Percentiles rank a stretch among this genome's conserved stretches.
phyloP scores from a whole-genome alignment of 2,113 vertebrate species.

The Passer domesticus region DNA sequence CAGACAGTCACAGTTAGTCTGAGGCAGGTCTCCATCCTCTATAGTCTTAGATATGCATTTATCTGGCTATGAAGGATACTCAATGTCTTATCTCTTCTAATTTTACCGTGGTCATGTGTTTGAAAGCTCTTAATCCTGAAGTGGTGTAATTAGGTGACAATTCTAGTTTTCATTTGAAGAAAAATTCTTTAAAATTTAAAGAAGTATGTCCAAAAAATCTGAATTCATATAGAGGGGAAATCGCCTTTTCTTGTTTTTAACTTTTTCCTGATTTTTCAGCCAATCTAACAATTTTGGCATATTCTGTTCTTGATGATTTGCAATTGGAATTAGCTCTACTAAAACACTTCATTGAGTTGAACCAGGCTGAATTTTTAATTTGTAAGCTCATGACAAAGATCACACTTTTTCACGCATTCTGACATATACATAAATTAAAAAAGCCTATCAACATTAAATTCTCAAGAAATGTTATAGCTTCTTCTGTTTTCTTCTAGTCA shows the following conservation, averaged over 20 bases:
- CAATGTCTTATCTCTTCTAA: not conserved
- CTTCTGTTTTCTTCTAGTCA: not conserved
- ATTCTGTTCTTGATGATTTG: not conserved
- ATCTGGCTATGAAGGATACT: not conserved
- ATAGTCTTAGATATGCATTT: not conserved
- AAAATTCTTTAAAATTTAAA: not conserved
- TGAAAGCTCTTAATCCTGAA: not conserved
- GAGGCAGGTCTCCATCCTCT: not conserved
- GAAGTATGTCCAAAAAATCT: not conserved
- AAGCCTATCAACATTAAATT: not conserved
- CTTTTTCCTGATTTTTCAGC: not conserved
- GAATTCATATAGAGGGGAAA: not conserved
- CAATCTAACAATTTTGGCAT: not conserved
- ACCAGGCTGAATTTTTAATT: not conserved
- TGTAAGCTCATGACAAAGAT: not conserved
- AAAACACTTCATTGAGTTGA: not conserved
- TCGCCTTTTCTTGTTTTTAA: not conserved
- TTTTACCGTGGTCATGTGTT: not conserved
- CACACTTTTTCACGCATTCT: not conserved
- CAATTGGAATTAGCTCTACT: not conserved
- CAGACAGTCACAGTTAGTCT: not conserved
- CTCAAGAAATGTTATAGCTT: not conserved
- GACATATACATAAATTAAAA: not conserved
- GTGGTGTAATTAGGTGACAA: not conserved
- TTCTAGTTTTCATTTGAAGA: not conserved